Evolutionary conservation across 2,888 invertebrate species (phyloP).

Genomic region (Patella pellucida): DNA sequence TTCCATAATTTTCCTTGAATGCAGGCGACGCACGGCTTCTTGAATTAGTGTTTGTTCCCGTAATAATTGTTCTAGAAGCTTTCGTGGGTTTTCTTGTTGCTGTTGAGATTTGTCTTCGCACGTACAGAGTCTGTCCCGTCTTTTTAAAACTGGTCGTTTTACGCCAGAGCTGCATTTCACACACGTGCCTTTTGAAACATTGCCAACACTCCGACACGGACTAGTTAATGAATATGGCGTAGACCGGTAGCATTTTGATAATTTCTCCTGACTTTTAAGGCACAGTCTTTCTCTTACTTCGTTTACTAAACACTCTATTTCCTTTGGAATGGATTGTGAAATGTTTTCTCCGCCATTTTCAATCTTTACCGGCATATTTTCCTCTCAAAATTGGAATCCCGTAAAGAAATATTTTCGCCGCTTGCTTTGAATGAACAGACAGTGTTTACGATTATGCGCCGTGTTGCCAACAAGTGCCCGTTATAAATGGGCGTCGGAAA

Average conservation of each 20-base stretch:
- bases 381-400: not conserved
- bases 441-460: not conserved
- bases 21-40: conserved; percentile 33
- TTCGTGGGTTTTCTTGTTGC: conserved; percentile 18
- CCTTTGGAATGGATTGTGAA: conserved; percentile 14
- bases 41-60: conserved; percentile 35
- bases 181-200: not conserved
- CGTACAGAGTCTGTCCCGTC: not conserved
- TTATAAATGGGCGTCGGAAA: not conserved
- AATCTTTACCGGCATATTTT: conserved; percentile 25
- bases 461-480: not conserved
- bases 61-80: conserved; percentile 30
- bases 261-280: conserved; percentile 31
- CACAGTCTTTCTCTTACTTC: conserved; percentile 34
- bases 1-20: conserved; percentile 11
- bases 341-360: conserved; percentile 11
- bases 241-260: conserved; percentile 21
- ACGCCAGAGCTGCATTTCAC: not conserved
- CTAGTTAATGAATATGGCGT: conserved; percentile 22
- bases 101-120: not conserved
- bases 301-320: conserved; percentile 31
- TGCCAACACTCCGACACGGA: conserved; percentile 10
- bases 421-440: not conserved
- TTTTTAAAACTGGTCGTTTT: not conserved
- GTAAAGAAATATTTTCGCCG: not conserved